Percentiles rank a stretch among this genome's conserved stretches.
phyloP scores from a whole-genome alignment of 2,888 invertebrate genomes.

The Acleris literana region DNA sequence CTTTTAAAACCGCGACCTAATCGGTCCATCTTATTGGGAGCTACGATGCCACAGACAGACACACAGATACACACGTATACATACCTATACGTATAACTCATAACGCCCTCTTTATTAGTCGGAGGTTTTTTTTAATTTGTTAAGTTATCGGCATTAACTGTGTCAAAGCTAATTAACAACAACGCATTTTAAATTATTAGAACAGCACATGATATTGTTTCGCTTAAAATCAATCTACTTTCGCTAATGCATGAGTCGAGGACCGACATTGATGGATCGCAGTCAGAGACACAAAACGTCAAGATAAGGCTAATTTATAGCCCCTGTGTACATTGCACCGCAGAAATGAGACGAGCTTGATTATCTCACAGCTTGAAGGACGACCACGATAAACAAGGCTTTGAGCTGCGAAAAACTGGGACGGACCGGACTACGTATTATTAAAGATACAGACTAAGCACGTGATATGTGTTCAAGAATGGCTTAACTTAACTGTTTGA shows the following conservation, averaged over 20 bases:
- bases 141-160: too few species aligned
- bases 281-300: slow-evolving; percentile 69
- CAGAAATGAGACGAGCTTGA: slow-evolving; percentile 62
- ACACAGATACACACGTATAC: too few species aligned
- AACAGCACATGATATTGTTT: slow-evolving; percentile 41
- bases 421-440: slow-evolving; percentile 37
- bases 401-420: slow-evolving; percentile 44
- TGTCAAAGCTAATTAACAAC: neutral
- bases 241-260: slow-evolving; percentile 54
- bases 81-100: too few species aligned
- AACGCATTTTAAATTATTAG: slow-evolving; percentile 9
- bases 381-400: slow-evolving; percentile 42
- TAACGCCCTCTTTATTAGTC: too few species aligned
- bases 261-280: slow-evolving; percentile 75
- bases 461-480: too few species aligned
- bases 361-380: slow-evolving; percentile 51
- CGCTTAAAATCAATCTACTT: slow-evolving; percentile 62
- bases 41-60: too few species aligned
- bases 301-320: slow-evolving; percentile 80
- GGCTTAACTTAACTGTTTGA: too few species aligned
- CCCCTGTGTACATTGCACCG: slow-evolving; percentile 56
- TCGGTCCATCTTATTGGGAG: too few species aligned
- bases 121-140: too few species aligned
- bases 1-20: too few species aligned
- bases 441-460: too few species aligned